Conservation (phyloP, 1,140 invertebrate species). For the Drepana arcuata region DNA sequence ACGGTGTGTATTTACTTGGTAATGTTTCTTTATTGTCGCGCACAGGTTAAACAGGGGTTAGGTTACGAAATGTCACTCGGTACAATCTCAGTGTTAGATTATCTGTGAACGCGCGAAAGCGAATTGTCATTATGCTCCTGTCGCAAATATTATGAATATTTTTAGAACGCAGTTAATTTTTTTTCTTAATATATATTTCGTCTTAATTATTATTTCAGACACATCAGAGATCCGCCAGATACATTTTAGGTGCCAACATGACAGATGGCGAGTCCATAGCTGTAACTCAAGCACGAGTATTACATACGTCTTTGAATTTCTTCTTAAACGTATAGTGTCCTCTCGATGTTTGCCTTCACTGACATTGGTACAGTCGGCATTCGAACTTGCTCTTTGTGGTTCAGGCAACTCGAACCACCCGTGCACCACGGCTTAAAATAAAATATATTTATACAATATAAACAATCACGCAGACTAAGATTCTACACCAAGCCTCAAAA, state of each 20-base stretch:
- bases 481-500: background rate
- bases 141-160: too few relatives aligned
- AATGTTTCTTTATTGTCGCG: slow-evolving; percentile 27
- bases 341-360: too few relatives aligned
- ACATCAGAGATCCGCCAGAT: background rate
- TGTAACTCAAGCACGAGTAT: too few relatives aligned
- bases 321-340: too few relatives aligned
- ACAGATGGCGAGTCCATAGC: too few relatives aligned
- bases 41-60: slow-evolving; percentile 33
- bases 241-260: background rate
- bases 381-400: background rate
- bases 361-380: too few relatives aligned
- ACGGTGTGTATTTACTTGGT: slow-evolving; percentile 38
- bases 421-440: background rate
- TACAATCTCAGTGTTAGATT: slow-evolving; percentile 14
- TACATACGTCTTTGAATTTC: too few relatives aligned
- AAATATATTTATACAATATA: background rate
- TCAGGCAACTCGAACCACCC: background rate
- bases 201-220: background rate
- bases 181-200: background rate
- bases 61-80: slow-evolving; percentile 25
- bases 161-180: background rate
- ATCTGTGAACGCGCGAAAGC: slow-evolving; percentile 14
- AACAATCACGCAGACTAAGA: background rate
- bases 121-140: background rate